Conservation (phyloP, 1,140 invertebrate species). For the Rhizoglyphus robini region DNA sequence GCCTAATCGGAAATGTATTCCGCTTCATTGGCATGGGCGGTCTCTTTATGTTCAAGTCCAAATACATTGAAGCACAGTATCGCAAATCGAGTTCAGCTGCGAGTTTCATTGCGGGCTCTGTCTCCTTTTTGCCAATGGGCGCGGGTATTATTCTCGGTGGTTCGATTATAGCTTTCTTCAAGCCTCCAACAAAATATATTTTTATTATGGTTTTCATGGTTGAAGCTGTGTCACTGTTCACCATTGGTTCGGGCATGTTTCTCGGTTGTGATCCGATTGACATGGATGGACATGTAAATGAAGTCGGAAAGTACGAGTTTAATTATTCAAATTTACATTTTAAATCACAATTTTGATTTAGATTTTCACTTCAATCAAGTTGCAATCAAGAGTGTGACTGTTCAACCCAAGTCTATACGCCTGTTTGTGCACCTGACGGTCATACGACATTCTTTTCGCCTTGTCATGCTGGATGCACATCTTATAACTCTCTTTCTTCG, state of each 20-base stretch:
- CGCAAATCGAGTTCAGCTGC: conserved; percentile 52
- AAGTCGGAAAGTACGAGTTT: neutral
- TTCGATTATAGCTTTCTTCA: conserved; percentile 49
- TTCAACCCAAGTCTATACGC: conserved; percentile 30
- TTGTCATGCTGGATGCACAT: conserved; percentile 65
- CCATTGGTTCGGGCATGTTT: conserved; percentile 11
- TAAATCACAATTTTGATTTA: neutral
- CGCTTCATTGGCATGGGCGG: conserved; percentile 56
- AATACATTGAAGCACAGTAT: conserved; percentile 60
- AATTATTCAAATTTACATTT: conserved; percentile 25
- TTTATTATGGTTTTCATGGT: conserved; percentile 57
- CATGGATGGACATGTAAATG: neutral
- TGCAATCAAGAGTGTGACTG: conserved; percentile 30
- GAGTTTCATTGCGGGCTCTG: conserved; percentile 34
- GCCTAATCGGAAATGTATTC: conserved; percentile 50
- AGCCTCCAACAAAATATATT: conserved; percentile 49
- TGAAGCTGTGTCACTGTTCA: conserved; percentile 37
- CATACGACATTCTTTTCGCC: conserved; percentile 68
- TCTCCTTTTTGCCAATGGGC: conserved; percentile 36
- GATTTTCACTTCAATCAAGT: conserved; percentile 32
- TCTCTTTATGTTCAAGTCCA: conserved; percentile 58
- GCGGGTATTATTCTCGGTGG: conserved; percentile 54
- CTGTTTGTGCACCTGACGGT: conserved; percentile 61
- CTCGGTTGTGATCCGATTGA: conserved; percentile 6
- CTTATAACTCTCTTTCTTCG: neutral